phyloP scores from a whole-genome alignment of 2,888 invertebrate genomes.

The Phaonia tiefii region DNA sequence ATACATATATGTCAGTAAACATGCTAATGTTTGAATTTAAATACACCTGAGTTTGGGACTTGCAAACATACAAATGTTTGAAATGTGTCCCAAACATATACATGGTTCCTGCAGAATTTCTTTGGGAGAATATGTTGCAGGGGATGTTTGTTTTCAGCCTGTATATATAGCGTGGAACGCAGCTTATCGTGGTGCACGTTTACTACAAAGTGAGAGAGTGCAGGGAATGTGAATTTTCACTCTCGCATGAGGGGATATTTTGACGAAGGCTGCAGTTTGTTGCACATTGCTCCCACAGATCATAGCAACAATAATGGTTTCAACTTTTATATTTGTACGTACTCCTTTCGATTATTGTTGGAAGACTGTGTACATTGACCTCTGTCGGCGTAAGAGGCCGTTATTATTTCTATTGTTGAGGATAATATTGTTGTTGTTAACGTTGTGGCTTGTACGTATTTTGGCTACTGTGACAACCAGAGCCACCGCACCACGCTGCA shows the following conservation, averaged over 20 bases:
- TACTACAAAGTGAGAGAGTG: too few relatives aligned
- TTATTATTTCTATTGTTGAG: slow-evolving; percentile 41
- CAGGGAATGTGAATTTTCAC: too few relatives aligned
- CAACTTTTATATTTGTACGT: not conserved
- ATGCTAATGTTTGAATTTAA: too few relatives aligned
- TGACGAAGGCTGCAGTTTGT: slow-evolving; percentile 29
- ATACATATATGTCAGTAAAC: too few relatives aligned
- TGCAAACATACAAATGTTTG: too few relatives aligned
- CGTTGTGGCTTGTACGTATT: slow-evolving; percentile 38
- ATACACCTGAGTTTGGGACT: too few relatives aligned
- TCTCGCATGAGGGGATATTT: not conserved
- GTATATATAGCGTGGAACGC: slow-evolving; percentile 62
- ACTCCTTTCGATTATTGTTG: not conserved
- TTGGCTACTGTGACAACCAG: slow-evolving; percentile 51
- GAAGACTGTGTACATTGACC: slow-evolving; percentile 59
- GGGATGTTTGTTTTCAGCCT: too few relatives aligned
- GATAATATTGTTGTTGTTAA: slow-evolving; percentile 29
- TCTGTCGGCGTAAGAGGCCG: slow-evolving; percentile 40
- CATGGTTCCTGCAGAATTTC: too few relatives aligned
- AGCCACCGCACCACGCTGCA: not conserved
- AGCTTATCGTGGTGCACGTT: slow-evolving; percentile 40
- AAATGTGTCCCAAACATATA: too few relatives aligned
- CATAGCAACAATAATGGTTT: not conserved
- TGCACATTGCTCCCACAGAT: slow-evolving; percentile 50
- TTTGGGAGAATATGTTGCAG: too few relatives aligned